Conservation (phyloP, 2,113 vertebrate species). For the Prunella himalayana region DNA sequence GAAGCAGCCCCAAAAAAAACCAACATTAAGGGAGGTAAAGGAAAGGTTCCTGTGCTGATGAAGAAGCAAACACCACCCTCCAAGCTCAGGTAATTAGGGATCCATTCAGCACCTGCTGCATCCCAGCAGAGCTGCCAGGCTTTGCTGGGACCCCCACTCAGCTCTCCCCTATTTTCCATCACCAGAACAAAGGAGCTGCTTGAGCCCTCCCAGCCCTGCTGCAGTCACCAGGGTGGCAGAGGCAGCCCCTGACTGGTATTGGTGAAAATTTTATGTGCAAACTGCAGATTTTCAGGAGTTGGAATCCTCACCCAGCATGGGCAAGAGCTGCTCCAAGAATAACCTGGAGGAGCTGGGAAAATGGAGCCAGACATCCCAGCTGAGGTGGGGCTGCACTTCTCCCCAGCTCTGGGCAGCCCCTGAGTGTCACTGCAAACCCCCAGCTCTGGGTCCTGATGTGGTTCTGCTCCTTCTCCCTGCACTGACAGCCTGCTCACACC, state of each 20-base stretch:
- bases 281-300: background rate
- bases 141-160: background rate
- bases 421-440: rapidly evolving
- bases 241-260: rapidly evolving
- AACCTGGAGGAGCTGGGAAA: background rate
- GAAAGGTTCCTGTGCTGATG: background rate
- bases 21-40: background rate
- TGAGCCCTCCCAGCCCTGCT: background rate
- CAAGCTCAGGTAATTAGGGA: background rate
- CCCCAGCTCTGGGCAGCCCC: background rate
- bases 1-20: background rate
- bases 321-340: background rate
- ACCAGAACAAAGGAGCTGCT: background rate
- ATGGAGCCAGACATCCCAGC: rapidly evolving
- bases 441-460: rapidly evolving
- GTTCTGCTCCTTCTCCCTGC: rapidly evolving
- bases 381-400: too few species aligned
- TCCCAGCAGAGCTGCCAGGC: rapidly evolving
- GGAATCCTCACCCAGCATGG: rapidly evolving
- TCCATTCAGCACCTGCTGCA: rapidly evolving
- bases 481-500: background rate
- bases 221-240: rapidly evolving
- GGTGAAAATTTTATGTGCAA: rapidly evolving
- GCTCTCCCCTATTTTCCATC: background rate
- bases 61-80: background rate